Conservation (phyloP, 2,113 vertebrate species). For the Dinomys branickii region DNA sequence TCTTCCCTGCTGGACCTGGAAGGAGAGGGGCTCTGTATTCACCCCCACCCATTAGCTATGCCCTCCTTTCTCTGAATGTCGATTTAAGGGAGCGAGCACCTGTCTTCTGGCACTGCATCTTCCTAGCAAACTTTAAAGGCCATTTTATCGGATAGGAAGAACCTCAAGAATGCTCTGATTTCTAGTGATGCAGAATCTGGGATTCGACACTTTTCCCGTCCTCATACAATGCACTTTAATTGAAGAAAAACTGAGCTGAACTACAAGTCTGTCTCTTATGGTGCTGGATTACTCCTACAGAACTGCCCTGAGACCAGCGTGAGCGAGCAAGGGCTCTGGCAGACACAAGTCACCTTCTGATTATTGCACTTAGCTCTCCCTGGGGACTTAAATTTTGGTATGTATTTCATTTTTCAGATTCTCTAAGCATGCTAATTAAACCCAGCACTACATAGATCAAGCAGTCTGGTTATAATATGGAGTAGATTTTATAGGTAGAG, state of each 20-base stretch:
- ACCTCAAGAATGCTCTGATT: slow-evolving; percentile 80
- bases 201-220: slow-evolving; percentile 83
- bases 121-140: slow-evolving; percentile 87
- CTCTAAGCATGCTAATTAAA: slow-evolving; percentile 84
- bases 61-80: slow-evolving; percentile 85
- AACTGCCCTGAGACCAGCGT: slow-evolving; percentile 87
- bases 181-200: slow-evolving; percentile 85
- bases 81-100: slow-evolving; percentile 87
- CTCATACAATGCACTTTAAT: slow-evolving; percentile 90
- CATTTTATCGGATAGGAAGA: slow-evolving; percentile 82
- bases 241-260: slow-evolving; percentile 88
- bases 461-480: slow-evolving; percentile 57
- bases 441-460: slow-evolving; percentile 56
- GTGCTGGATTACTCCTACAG: slow-evolving; percentile 89
- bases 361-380: slow-evolving; percentile 87
- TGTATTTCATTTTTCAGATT: slow-evolving; percentile 84
- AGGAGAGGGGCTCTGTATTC: slow-evolving; percentile 84
- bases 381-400: slow-evolving; percentile 89
- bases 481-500: slow-evolving; percentile 66
- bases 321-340: slow-evolving; percentile 87
- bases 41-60: slow-evolving; percentile 85
- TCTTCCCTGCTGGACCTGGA: slow-evolving; percentile 87
- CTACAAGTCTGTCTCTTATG: slow-evolving; percentile 88
- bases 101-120: slow-evolving; percentile 81
- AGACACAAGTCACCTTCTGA: slow-evolving; percentile 88